These are phyloP conservation scores for Euproctis similis DNA, from an alignment of 2,888 invertebrate species.

Conservation along the genomic window DNA sequence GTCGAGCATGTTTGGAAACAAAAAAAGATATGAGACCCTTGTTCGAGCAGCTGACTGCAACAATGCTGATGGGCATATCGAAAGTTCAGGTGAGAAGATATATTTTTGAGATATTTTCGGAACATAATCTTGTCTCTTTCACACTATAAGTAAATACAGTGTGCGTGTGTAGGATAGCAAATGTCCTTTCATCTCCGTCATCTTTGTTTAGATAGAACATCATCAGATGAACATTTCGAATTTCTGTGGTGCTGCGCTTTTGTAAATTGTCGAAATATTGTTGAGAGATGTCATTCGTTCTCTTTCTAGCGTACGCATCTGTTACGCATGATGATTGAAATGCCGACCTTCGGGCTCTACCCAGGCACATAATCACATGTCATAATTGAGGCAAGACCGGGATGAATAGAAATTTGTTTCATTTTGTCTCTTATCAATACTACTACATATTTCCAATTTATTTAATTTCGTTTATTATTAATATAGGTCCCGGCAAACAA, in stretches of 20 bases:
- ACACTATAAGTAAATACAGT: slow-evolving; percentile 30
- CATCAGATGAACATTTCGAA: slow-evolving; percentile 41
- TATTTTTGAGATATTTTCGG: slow-evolving; percentile 54
- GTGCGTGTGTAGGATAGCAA: slow-evolving; percentile 36
- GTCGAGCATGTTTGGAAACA: slow-evolving; percentile 77
- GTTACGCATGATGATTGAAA: slow-evolving; percentile 27
- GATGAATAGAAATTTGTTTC: no score
- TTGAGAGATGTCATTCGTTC: slow-evolving; percentile 61
- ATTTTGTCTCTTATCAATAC: no score
- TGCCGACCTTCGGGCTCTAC: no score
- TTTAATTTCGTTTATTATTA: no score
- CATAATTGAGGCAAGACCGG: no score
- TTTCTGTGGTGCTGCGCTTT: slow-evolving; percentile 36
- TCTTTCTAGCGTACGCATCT: slow-evolving; percentile 38
- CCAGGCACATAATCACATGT: no score
- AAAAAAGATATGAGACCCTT: slow-evolving; percentile 80
- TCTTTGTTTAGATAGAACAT: slow-evolving; percentile 68
- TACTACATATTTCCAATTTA: no score
- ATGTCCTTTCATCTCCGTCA: slow-evolving; percentile 56
- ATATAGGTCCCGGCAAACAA: no score
- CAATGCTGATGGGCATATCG: slow-evolving; percentile 79
- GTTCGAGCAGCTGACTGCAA: slow-evolving; percentile 78
- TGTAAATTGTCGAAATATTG: slow-evolving; percentile 46
- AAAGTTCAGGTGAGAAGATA: slow-evolving; percentile 74
- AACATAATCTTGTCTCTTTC: slow-evolving; percentile 60